Base-by-base conservation (phyloP, 1,140 invertebrate species). In the Micrasema minimum region DNA sequence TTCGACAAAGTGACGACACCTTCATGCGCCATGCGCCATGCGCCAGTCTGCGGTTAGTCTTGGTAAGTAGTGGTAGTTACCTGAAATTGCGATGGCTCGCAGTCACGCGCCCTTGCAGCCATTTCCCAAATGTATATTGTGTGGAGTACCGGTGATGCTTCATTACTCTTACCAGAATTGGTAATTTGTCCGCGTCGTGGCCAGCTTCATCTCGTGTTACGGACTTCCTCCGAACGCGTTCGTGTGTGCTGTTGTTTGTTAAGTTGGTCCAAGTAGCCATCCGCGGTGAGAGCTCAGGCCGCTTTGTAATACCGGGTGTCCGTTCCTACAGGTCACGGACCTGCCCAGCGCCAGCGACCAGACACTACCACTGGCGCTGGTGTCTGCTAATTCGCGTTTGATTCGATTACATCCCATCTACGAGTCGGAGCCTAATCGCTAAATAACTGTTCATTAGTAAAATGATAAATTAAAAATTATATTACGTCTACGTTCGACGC, bases 151-250 rank as follows among this genome's bases (percentile, higher is more conserved):
- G 31, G 37, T 5, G 35, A 59, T 41, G 55, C 35, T 59, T 59
- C 16, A 59, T 59, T 59, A 41, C 55, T 59, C 7, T 43, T 16
- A 59, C 37, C 10, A 18, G 55, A 38, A 41, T 59, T 59, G n/a
- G 55, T 38, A 59, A 59, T 59, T 59, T 59, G 55, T 38, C 37
- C 55, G 37, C 35, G 20, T 59, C 55, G 20, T 38, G 55, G 12
- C 48, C 35, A 6, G 16, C 55, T 31, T 20, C 55, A 14, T 59
- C 50, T 53, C 50, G 55, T 38, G 55, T 38, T 18, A 38, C 35
- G n/a, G 55, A 31, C 55, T 59, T 59, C 55, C 35, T 59, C 55
- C 12, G 31, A 38, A 31, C 18, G 26, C 55, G 55, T 38, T 38
- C 20, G 20, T 20, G 26, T n/a, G 14, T 7, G 31, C 4, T n/a